Base-by-base conservation (phyloP, 37 sponge, comb jelly and placozoan genomes). In the Agelas oroides region DNA sequence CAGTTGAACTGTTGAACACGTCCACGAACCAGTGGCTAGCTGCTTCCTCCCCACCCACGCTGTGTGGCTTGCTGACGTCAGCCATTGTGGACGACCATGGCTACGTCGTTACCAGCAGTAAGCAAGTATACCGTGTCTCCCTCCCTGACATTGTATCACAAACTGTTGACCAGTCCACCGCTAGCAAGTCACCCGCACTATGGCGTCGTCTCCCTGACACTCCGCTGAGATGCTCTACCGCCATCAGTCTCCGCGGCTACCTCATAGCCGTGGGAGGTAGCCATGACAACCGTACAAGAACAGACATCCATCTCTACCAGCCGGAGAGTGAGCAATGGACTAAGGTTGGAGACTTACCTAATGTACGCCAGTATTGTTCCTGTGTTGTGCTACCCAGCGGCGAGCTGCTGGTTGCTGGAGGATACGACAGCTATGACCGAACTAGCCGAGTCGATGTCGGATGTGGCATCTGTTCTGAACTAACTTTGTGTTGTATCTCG, bases 251-350 rank as follows among this genome's bases (percentile, higher is more conserved):
- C 28, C 12, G 55, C 28, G 56, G 74, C 17, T 73, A 27, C 32
- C 56, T 73, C 0, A 25, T 73, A 6, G 55, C 74, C 52, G 38
- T 73, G 24, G 74, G 74, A 5, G 74, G 74, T 53, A 15, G 25
- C 25, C 21, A 54, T 53, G 28, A 53, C 38, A 8, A 54, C 28
- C 2, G 0, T 25, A 25, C n/a, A n/a, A 55, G 52, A 33, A 15
- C 74, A 25, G 16, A 2, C 21, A 73, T 73, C 52, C 74, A 73
- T 40, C 74, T 27, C 31, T 73, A 73, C 55, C 56, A 27, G 1
- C 30, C 74, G 23, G 74, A 73, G 55, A 73, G 28, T 53, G 74
- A 40, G 8, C 30, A 73, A 55, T 73, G 74, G 74, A 27, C 54
- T 1, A 53, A 40, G 27, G 74, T 54, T 25, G 74, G 74, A 53